Evolutionary conservation across 37 sponge, comb jelly and placozoan genomes (phyloP).

Genomic region (Axinella damicornis): DNA sequence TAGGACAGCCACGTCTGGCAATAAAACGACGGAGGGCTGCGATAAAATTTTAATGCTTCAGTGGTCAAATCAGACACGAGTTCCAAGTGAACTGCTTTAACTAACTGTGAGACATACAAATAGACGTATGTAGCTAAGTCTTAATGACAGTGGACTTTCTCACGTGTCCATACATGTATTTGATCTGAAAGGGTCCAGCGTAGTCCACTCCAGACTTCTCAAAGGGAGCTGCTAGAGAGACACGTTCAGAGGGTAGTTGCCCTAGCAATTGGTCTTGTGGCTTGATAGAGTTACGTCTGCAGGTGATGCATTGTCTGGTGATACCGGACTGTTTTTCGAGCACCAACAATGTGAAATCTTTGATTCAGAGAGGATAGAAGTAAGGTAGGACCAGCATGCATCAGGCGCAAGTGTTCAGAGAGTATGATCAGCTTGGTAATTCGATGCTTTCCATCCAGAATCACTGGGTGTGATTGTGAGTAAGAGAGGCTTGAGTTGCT

Average conservation of each 20-base stretch:
- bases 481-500: slow-evolving; percentile 28
- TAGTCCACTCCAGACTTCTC: not conserved
- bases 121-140: slow-evolving; percentile 26
- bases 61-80: slow-evolving; percentile 40
- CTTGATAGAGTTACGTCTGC: not conserved
- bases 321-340: slow-evolving; percentile 3
- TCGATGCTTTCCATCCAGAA: slow-evolving; percentile 48
- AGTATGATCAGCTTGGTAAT: slow-evolving; percentile 37
- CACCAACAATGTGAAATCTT: slow-evolving; percentile 24
- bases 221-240: not conserved
- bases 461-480: slow-evolving; percentile 39
- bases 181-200: slow-evolving; percentile 23
- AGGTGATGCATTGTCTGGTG: slow-evolving; percentile 1
- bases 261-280: slow-evolving; percentile 26
- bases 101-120: slow-evolving; percentile 32
- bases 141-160: slow-evolving; percentile 15
- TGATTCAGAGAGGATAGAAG: slow-evolving; percentile 29
- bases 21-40: slow-evolving; percentile 35
- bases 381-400: slow-evolving; percentile 56
- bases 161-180: slow-evolving; percentile 39
- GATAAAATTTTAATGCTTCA: slow-evolving; percentile 45
- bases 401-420: slow-evolving; percentile 11
- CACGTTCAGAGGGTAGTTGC: slow-evolving; percentile 22
- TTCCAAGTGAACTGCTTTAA: slow-evolving; percentile 36
- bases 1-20: slow-evolving; percentile 29